Evolutionary conservation across 2,113 vertebrate genomes (phyloP).

Genomic region (Apodemus sylvaticus): DNA sequence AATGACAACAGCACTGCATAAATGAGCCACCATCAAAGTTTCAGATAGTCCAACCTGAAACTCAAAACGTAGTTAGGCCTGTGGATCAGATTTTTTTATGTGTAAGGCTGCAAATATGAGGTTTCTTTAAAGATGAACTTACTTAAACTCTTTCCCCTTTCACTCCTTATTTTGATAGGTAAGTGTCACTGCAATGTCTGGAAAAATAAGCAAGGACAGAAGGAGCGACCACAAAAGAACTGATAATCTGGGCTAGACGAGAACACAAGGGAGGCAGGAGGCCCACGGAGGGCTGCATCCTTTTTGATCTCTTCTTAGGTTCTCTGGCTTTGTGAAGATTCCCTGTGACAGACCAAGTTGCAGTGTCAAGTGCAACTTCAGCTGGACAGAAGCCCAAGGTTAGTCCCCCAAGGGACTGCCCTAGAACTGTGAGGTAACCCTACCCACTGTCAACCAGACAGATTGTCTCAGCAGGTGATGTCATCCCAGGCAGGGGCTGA

Average conservation of each 20-base stretch:
- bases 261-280: background rate
- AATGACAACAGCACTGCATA: background rate
- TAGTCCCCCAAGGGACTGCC: background rate
- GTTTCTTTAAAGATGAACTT: background rate
- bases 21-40: background rate
- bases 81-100: background rate
- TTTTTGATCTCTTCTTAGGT: background rate
- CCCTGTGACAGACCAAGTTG: background rate
- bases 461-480: background rate
- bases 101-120: background rate
- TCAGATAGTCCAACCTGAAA: background rate
- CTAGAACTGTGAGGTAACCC: background rate
- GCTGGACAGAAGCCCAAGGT: background rate
- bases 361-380: background rate
- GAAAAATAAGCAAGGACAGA: rapidly evolving
- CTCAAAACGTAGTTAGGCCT: background rate
- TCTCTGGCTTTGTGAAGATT: background rate
- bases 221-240: background rate
- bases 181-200: rapidly evolving
- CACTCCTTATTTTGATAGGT: background rate
- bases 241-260: background rate
- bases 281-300: background rate
- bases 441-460: background rate
- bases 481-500: background rate
- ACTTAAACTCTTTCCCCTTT: background rate